Evolutionary conservation across 1,140 invertebrate genomes (phyloP), one percentile per base, ranked within the genome.

Genomic region (Drosophila nebulosa): DNA sequence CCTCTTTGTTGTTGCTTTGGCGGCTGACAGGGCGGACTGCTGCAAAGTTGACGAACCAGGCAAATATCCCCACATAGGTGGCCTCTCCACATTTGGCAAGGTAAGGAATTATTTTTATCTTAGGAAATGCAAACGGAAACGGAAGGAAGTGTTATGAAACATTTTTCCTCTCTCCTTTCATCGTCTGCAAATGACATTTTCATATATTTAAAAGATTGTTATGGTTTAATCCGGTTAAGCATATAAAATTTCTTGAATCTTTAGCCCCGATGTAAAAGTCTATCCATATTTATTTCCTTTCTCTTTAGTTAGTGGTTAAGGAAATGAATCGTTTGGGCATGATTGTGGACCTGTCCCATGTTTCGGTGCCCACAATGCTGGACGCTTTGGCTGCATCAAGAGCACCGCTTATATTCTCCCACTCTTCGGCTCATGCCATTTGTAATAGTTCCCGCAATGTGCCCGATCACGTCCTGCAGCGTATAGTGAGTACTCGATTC

Each of bases 271-370:
- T n/a, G 6, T 7, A 27, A 1, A 27, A 7, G 6, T 27, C 27
- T n/a, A 27, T 27, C 27, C 9, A 7, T 21, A 58, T 18, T 42
- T 26, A 3, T 26, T 2, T 50, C 14, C n/a, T 18, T 32, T 27
- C 24, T 16, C n/a, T 10, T 4, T 24, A 14, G 96, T 94, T 94
- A 90, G 94, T 97, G 76, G 95, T 97, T 6, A 92, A 94, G 72
- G 96, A 97, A 93, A 96, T 97, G 95, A 97, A 97, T 93, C 94
- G 96, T 32, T 93, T 97, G 42, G 97, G 97, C n/a, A 98, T 98
- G 97, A 92, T 98, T 92, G 95, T 98, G 32, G 97, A 98, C 92
- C 93, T 98, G 70, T 96, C 96, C 4, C 97, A 98, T 92, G 96
- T 97, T 12, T 95, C 95, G 57, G 94, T 93, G 81, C 94, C 93